These are phyloP conservation scores for Xylocopa sonorina DNA, from an alignment of 1,140 invertebrate species.

Conservation along the genomic window DNA sequence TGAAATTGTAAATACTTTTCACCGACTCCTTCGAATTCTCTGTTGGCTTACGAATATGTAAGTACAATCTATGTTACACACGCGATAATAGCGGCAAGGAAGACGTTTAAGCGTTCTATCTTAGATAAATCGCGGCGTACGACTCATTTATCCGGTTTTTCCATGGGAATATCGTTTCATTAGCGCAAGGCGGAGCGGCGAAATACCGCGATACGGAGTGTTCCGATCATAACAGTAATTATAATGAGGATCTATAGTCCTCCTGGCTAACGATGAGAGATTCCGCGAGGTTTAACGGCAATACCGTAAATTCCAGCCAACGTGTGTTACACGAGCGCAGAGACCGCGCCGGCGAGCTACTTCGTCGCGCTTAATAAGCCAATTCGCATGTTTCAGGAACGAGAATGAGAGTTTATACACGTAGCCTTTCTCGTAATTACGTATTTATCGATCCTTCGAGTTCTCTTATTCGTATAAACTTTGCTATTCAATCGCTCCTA, in stretches of 20 bases:
- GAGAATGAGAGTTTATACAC: slow-evolving; percentile 10
- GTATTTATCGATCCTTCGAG: neutral
- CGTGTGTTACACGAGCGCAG: slow-evolving; percentile 15
- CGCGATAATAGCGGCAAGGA: no score
- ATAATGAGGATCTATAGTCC: neutral
- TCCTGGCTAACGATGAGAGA: slow-evolving; percentile 25
- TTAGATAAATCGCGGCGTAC: neutral
- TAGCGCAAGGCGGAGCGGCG: neutral
- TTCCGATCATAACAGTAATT: slow-evolving; percentile 16
- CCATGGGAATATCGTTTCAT: neutral
- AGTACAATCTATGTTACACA: no score
- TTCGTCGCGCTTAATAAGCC: slow-evolving; percentile 5
- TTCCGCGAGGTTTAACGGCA: slow-evolving; percentile 8
- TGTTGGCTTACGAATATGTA: no score
- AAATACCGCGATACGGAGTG: neutral
- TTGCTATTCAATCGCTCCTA: no score
- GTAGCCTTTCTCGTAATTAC: neutral
- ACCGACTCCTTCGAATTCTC: no score
- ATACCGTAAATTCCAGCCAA: slow-evolving; percentile 21
- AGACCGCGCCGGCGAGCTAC: neutral
- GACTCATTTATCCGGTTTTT: neutral
- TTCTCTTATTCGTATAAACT: no score
- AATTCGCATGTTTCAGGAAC: neutral
- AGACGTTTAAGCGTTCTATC: neutral
- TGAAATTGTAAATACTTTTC: no score